phyloP scores from a whole-genome alignment of 2,113 vertebrate genomes.

The Carassius carassius region DNA sequence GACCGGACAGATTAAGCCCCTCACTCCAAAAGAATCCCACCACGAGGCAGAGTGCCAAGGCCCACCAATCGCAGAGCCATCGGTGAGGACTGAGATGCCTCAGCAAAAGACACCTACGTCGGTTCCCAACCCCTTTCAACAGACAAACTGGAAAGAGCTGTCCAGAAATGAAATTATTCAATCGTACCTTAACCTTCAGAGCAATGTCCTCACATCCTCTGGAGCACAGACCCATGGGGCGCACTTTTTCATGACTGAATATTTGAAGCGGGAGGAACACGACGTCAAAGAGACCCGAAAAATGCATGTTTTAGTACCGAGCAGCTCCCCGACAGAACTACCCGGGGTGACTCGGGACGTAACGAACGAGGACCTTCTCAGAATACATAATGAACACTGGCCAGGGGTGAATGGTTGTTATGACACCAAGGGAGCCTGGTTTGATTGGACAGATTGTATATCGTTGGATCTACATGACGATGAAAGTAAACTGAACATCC shows the following conservation, averaged over 20 bases:
- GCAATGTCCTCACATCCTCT: slow-evolving; percentile 94
- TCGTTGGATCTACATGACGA: slow-evolving; percentile 94
- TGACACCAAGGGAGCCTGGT: slow-evolving; percentile 96
- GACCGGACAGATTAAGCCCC: slow-evolving; percentile 96
- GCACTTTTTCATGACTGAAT: slow-evolving; percentile 97
- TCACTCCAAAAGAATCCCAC: slow-evolving; percentile 90
- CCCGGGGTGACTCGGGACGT: slow-evolving; percentile 87
- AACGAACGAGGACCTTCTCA: slow-evolving; percentile 79
- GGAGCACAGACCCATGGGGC: slow-evolving; percentile 92
- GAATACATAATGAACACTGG: slow-evolving; percentile 86
- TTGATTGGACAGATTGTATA: slow-evolving; percentile 98
- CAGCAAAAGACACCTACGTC: slow-evolving; percentile 78
- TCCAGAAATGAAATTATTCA: slow-evolving; percentile 97
- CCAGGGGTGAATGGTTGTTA: slow-evolving; percentile 94
- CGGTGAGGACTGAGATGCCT: slow-evolving; percentile 83
- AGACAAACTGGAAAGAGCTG: slow-evolving; percentile 99
- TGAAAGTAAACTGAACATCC: slow-evolving; percentile 92
- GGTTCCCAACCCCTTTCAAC: slow-evolving; percentile 90
- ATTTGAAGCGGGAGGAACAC: slow-evolving; percentile 94
- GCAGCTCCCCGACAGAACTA: slow-evolving; percentile 77
- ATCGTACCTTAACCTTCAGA: slow-evolving; percentile 97
- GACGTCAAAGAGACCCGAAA: slow-evolving; percentile 81
- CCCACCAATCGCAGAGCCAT: slow-evolving; percentile 70
- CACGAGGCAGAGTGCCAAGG: slow-evolving; percentile 75
- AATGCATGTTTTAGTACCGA: slow-evolving; percentile 86